A percentile compares a stretch with the other conserved stretches of the same genome.
Conservation (phyloP, 2,797 vertebrate species). For the Cyclura pinguis region DNA sequence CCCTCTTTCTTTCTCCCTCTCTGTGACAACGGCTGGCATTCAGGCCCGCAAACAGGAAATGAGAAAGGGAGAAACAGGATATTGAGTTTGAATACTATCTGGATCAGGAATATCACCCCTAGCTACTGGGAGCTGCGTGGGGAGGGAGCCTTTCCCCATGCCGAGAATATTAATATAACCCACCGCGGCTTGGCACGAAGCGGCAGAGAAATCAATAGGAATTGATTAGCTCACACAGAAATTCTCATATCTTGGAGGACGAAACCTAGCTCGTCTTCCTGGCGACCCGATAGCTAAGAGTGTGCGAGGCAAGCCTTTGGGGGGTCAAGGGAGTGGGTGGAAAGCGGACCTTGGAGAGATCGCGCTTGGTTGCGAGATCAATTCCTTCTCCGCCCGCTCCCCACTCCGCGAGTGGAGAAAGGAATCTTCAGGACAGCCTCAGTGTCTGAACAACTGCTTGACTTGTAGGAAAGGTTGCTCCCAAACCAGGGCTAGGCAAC, state of each 20-base stretch:
- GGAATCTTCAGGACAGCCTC: not conserved
- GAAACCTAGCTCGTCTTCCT: not conserved
- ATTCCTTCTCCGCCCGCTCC: not conserved
- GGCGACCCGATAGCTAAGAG: constrained; percentile 18
- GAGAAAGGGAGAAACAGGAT: constrained; percentile 93
- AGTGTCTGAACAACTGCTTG: too few relatives aligned
- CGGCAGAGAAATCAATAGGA: constrained; percentile 44
- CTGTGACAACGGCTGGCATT: constrained; percentile 64
- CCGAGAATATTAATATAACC: constrained; percentile 62
- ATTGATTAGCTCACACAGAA: constrained; percentile 38
- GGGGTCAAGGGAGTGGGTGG: constrained; percentile 16
- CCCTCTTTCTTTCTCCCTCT: constrained; percentile 44
- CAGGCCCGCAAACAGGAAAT: constrained; percentile 90
- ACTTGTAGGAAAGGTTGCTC: not conserved
- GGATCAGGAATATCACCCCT: constrained; percentile 77
- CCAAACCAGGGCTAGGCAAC: too few relatives aligned
- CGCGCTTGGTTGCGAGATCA: constrained; percentile 2
- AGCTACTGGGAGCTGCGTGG: constrained; percentile 53
- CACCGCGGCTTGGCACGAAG: constrained; percentile 15
- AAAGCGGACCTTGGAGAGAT: not conserved
- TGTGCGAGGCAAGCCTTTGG: not conserved
- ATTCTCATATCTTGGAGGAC: not conserved
- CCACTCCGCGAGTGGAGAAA: not conserved
- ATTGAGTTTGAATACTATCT: constrained; percentile 92
- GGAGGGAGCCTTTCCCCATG: constrained; percentile 44